Percentiles rank a stretch among this genome's conserved stretches.
phyloP scores from a whole-genome alignment of 1,140 invertebrate species.

The Cataglyphis hispanica region DNA sequence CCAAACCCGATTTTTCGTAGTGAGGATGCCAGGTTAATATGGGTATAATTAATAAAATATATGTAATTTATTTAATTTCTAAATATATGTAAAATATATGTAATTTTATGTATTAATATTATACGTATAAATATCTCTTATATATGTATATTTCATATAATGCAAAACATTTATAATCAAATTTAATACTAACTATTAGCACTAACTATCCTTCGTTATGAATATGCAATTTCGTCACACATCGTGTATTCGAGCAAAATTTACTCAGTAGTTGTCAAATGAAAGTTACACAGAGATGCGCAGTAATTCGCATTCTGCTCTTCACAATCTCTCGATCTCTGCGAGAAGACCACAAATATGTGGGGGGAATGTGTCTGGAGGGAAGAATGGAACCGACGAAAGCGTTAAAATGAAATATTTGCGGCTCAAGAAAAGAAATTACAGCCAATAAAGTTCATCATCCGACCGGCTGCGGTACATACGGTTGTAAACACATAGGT shows the following conservation, averaged over 20 bases:
- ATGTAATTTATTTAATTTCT: no score
- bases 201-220: neutral
- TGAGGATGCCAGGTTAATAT: no score
- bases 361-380: neutral
- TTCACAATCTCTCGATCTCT: conserved; percentile 39
- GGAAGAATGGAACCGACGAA: conserved; percentile 19
- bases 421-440: conserved; percentile 17
- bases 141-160: neutral
- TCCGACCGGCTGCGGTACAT: neutral
- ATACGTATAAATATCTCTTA: no score
- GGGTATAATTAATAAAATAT: no score
- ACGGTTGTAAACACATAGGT: neutral
- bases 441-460: neutral
- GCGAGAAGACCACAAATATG: neutral
- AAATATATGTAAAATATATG: no score
- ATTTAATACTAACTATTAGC: conserved; percentile 21
- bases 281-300: conserved; percentile 55
- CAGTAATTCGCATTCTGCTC: conserved; percentile 40
- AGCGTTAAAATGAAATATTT: conserved; percentile 17
- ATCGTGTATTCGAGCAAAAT: conserved; percentile 5
- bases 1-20: no score
- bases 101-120: no score
- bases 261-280: conserved; percentile 36
- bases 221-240: conserved; percentile 30
- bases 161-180: neutral